A percentile compares a stretch with the other conserved stretches of the same genome.
phyloP scores from a whole-genome alignment of 2,888 invertebrate species.

The Nomada hirtipes region DNA sequence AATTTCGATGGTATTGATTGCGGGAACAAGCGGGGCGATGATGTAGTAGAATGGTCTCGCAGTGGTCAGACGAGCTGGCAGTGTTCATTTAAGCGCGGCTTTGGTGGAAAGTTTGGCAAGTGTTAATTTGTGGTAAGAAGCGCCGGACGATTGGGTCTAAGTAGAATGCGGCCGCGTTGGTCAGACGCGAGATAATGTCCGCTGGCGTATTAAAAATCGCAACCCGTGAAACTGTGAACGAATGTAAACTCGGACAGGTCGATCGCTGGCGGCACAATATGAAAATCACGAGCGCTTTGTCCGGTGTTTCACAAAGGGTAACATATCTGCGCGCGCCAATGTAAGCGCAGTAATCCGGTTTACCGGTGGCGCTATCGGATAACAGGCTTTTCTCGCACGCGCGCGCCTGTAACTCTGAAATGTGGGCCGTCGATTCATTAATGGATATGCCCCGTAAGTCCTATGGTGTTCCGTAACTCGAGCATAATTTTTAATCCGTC shows the following conservation, averaged over 20 bases:
- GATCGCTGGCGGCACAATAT: conserved; percentile 7
- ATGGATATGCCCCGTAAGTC: conserved; percentile 49
- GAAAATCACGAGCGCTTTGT: conserved; percentile 42
- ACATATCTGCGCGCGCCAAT: conserved; percentile 19
- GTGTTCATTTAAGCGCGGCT: too few relatives aligned
- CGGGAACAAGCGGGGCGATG: too few relatives aligned
- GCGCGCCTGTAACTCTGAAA: conserved; percentile 55
- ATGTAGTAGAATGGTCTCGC: too few relatives aligned
- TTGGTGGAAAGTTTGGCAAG: background rate
- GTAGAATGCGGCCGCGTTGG: background rate
- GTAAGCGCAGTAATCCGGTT: conserved; percentile 52
- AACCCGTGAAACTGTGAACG: too few relatives aligned
- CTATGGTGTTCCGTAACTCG: conserved; percentile 54
- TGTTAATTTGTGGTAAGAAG: background rate
- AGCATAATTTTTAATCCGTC: conserved; percentile 67
- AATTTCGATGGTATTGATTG: background rate
- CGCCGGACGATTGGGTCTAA: background rate
- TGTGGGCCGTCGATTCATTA: conserved; percentile 65
- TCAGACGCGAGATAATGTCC: background rate
- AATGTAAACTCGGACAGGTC: background rate
- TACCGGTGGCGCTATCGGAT: conserved; percentile 34
- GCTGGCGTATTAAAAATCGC: too few relatives aligned
- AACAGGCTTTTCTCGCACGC: conserved; percentile 49
- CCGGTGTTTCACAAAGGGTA: conserved; percentile 34
- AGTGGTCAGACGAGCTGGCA: too few relatives aligned